phyloP scores from a whole-genome alignment of 2,888 invertebrate species.

The Zygaena filipendulae region DNA sequence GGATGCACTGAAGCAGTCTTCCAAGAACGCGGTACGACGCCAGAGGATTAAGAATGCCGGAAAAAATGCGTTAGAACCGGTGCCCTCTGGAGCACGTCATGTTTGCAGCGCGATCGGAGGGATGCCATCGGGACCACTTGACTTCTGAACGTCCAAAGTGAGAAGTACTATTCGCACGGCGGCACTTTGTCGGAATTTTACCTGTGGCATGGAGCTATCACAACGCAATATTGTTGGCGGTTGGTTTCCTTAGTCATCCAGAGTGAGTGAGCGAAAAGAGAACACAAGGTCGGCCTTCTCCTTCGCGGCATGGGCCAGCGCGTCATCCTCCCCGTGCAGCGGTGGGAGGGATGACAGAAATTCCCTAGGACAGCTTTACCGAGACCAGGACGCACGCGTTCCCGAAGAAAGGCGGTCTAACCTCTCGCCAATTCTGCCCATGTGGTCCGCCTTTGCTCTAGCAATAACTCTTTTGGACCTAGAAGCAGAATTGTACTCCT shows the following conservation, averaged over 20 bases:
- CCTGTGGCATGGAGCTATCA: constrained; percentile 1
- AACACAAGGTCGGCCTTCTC: constrained; percentile 7
- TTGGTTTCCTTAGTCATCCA: constrained; percentile 1
- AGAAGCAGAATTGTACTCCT: constrained; percentile 6
- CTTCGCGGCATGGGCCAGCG: constrained; percentile 6
- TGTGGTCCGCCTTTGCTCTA: constrained; percentile 8
- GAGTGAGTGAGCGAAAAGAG: constrained; percentile 3
- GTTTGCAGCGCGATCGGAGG: constrained; percentile 6
- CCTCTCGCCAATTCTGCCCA: constrained; percentile 5
- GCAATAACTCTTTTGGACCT: constrained; percentile 9
- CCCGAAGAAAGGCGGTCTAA: constrained; percentile 7
- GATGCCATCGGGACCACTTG: constrained; percentile 7
- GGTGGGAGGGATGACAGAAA: constrained; percentile 6
- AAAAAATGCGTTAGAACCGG: constrained; percentile 7
- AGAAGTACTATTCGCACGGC: constrained; percentile 1
- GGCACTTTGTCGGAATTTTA: not conserved
- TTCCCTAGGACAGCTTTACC: constrained; percentile 7
- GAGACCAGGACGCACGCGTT: constrained; percentile 10
- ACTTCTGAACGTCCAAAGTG: constrained; percentile 2
- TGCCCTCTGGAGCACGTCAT: constrained; percentile 10
- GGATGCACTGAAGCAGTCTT: constrained; percentile 9
- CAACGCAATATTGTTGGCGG: constrained; percentile 2
- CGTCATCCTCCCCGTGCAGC: constrained; percentile 1
- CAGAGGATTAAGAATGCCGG: constrained; percentile 6
- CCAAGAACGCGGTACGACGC: constrained; percentile 6